phyloP scores from a whole-genome alignment of 2,797 vertebrate genomes.

The Carcharodon carcharias region DNA sequence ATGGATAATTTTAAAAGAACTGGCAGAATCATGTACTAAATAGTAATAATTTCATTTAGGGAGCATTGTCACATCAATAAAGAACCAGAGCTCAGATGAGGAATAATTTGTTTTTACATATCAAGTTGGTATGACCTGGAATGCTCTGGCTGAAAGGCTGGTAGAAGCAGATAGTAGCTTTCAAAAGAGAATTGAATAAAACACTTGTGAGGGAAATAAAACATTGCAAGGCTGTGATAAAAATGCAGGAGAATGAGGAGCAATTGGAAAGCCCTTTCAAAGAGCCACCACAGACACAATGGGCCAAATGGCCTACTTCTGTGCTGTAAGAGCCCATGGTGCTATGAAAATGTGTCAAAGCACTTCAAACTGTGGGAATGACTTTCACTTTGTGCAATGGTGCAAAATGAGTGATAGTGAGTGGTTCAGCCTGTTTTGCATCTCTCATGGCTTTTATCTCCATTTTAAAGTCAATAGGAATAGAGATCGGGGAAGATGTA shows the following conservation, averaged over 20 bases:
- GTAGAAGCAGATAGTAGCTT: background rate
- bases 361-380: background rate
- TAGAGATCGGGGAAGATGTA: background rate
- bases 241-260: background rate
- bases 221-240: background rate
- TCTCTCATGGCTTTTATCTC: background rate
- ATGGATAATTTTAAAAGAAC: background rate
- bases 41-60: background rate
- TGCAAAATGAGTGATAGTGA: background rate
- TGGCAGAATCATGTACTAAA: background rate
- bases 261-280: background rate
- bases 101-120: no score
- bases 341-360: background rate
- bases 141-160: background rate
- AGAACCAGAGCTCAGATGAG: background rate
- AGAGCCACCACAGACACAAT: background rate
- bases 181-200: background rate
- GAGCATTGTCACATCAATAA: background rate
- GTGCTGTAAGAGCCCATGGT: background rate
- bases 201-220: background rate
- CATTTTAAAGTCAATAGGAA: background rate
- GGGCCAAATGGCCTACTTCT: background rate
- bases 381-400: background rate
- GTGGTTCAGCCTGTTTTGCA: background rate
- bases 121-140: background rate